Base-by-base conservation (phyloP, 2,888 invertebrate species). In the Coenonympha arcania region DNA sequence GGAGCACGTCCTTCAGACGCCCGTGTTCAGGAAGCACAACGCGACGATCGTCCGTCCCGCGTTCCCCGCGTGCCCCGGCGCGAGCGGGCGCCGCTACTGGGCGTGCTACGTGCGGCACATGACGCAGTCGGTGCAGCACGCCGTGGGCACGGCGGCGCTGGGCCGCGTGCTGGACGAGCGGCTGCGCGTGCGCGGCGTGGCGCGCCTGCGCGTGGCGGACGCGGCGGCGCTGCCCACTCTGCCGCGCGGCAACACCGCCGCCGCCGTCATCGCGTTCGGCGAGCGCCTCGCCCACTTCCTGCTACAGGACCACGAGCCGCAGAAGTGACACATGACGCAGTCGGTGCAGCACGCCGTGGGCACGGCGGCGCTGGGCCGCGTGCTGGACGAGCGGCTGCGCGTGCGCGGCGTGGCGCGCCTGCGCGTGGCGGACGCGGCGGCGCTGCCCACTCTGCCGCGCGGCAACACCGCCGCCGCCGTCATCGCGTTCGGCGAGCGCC, bases 101-200 rank as follows among this genome's bases (percentile, higher is more conserved):
- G 54, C 53, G n/a, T 80, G 81, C 56, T 79, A 76, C 62, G 62
- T 52, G 42, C 66, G 73, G 8, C 73, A 77, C 55, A 62, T 79
- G 73, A 76, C 79, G 48, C 61, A 60, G 39, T 52, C 61, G 1
- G 53, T 65, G 47, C 71, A 60, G 58, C 80, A 80, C 58, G 64
- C 78, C 24, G 66, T 61, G 49, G 80, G 81, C 37, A 71, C 78
- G 44, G 62, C 66, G 30, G 62, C 68, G 37, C 51, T 79, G 47
- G 73, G 71, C 2, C 16, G 44, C n/a, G 80, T 74, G 56, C 41
- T 78, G 52, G 78, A 77, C 56, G 58, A 34, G 30, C 51, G 57
- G 15, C 59, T 80, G 50, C 65, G 71, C 8, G 80, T 81, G 60
- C 62, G 44, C 11, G 69, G 74, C 8, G 62, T 74, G 50, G 43